Evolutionary conservation across 2,888 invertebrate species (phyloP).

Genomic region (Coenonympha glycerion): DNA sequence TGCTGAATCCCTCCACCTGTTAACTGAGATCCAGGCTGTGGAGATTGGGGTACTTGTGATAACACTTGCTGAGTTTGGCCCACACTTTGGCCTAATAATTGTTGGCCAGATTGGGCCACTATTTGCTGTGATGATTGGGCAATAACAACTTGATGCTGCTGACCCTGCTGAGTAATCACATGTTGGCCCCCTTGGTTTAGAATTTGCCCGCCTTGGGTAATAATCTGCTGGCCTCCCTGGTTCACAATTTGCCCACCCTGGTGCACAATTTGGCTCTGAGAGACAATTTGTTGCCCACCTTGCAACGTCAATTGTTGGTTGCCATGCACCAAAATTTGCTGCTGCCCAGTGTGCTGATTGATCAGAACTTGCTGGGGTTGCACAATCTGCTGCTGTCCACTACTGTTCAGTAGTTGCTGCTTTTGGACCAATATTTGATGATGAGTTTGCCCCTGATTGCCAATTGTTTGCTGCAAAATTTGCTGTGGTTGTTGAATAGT

Average conservation of each 20-base stretch:
- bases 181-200: slow-evolving; percentile 70
- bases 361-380: slow-evolving; percentile 73
- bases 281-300: slow-evolving; percentile 66
- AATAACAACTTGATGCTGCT: slow-evolving; percentile 68
- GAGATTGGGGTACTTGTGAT: slow-evolving; percentile 64
- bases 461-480: slow-evolving; percentile 77
- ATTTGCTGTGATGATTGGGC: slow-evolving; percentile 70
- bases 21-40: slow-evolving; percentile 54
- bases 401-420: slow-evolving; percentile 76
- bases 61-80: slow-evolving; percentile 63
- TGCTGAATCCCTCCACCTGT: slow-evolving; percentile 66
- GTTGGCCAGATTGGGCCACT: slow-evolving; percentile 66
- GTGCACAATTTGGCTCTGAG: slow-evolving; percentile 66
- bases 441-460: slow-evolving; percentile 70
- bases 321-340: slow-evolving; percentile 69
- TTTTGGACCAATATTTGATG: slow-evolving; percentile 71
- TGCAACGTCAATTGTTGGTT: slow-evolving; percentile 70
- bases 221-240: slow-evolving; percentile 64
- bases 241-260: slow-evolving; percentile 68
- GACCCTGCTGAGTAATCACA: slow-evolving; percentile 67
- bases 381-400: slow-evolving; percentile 70
- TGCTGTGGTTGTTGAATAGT: slow-evolving; percentile 76
- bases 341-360: slow-evolving; percentile 68
- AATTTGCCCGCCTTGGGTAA: slow-evolving; percentile 61
- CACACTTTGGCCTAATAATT: slow-evolving; percentile 61